Conservation (phyloP, 2,113 vertebrate genomes). For the Seriola dumerili region DNA sequence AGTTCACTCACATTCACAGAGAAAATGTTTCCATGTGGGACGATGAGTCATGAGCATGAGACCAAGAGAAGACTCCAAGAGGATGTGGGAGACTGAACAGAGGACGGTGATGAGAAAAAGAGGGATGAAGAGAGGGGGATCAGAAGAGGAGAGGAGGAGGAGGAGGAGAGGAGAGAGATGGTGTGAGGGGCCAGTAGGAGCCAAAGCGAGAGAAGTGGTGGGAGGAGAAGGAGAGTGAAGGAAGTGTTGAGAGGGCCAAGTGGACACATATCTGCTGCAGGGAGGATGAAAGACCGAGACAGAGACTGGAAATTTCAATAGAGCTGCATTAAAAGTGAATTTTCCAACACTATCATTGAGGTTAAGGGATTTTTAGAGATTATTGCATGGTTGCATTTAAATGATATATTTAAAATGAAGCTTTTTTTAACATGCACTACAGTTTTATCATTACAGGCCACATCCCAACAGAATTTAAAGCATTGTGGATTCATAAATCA, state of each 20-base stretch:
- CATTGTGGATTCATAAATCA: neutral
- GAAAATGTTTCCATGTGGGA: conserved; percentile 84
- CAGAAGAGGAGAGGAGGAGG: conserved; percentile 24
- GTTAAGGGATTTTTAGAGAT: neutral
- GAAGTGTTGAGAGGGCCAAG: conserved; percentile 6
- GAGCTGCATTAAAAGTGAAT: neutral
- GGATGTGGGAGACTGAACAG: conserved; percentile 69
- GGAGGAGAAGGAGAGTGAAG: neutral
- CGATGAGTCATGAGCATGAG: conserved; percentile 79
- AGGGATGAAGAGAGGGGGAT: conserved; percentile 14
- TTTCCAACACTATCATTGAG: neutral
- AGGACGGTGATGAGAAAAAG: conserved; percentile 60
- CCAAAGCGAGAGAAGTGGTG: conserved; percentile 8
- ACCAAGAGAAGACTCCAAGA: conserved; percentile 58
- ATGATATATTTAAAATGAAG: neutral
- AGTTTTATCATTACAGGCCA: neutral
- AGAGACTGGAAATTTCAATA: too few species aligned
- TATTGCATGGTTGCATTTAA: neutral
- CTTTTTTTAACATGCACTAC: neutral
- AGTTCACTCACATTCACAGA: conserved; percentile 54
- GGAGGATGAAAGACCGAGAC: too few species aligned
- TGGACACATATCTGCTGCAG: too few species aligned
- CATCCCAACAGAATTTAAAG: neutral
- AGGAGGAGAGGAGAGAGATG: conserved; percentile 6
- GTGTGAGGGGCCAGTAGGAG: neutral